Evolutionary conservation across 2,888 invertebrate genomes (phyloP), one percentile per base, ranked within the genome.

Genomic region (Chrysomela aeneicollis): DNA sequence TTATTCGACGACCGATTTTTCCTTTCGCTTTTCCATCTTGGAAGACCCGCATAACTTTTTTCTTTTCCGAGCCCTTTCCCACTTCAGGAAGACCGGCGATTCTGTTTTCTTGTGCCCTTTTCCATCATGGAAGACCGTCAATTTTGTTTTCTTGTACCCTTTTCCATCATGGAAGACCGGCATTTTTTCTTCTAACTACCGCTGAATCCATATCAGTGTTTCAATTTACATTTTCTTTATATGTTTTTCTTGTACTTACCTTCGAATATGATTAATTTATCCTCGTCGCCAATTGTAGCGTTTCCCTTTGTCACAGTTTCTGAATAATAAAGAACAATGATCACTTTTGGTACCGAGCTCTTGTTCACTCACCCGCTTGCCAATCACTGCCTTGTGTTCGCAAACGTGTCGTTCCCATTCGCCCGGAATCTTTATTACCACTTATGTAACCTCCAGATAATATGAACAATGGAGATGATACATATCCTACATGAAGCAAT

Each of bases 151-250:
- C 12, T 18, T 12, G 19, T 18, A 19, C 50, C 50, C 50, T 50
- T 17, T 50, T 50, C 50, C 12, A 1, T 50, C 18, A 18, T 50
- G 50, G 26, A 50, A 50, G 50, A 50, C 50, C 50, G 50, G 21
- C 9, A 50, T 12, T 19, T 50, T 12, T 3, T 18, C 12, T 49
- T 17, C 17, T 17, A 18, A 15, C 2, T 17, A 17, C 1, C 49
- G 8, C 8, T 18, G 50, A 18, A 18, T 10, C 21, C 10, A 17
- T 17, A 50, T 18, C 18, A 50, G 18, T 17, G 26, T 3, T 5
- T 26, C 6, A 26, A 26, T 26, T 6, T 6, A 26, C 3, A 1
- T 8, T 21, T 50, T 50, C 5, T 8, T 2, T 17, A 49, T 49
- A 0, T 19, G 4, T 21, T 17, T 6, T 49, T 15, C 12, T 49